phyloP scores from a whole-genome alignment of 2,113 vertebrate species.

The Melierax canorus region DNA sequence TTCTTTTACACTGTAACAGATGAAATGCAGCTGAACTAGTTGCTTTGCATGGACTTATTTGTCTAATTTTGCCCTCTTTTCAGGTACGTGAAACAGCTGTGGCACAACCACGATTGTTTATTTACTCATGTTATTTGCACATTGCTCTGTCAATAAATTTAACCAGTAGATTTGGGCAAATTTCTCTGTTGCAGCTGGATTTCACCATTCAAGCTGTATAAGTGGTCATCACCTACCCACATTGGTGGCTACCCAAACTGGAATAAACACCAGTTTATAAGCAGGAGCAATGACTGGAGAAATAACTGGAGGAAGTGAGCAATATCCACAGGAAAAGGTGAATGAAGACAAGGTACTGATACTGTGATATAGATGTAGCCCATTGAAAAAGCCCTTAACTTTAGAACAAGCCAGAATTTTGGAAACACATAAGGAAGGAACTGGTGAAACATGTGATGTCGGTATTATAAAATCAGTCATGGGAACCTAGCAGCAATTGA shows the following conservation, averaged over 20 bases:
- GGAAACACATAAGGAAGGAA: not conserved
- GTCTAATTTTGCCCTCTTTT: not conserved
- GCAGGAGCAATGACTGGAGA: not conserved
- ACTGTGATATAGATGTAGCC: not conserved
- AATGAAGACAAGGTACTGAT: not conserved
- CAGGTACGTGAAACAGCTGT: not conserved
- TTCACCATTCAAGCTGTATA: not conserved
- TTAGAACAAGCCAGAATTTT: not conserved
- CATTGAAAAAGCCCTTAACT: not conserved
- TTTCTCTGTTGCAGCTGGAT: not conserved
- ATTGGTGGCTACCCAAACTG: not conserved
- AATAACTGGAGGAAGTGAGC: not conserved
- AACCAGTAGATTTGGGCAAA: not conserved
- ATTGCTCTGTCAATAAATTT: not conserved
- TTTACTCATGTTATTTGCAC: not conserved
- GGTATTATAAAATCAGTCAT: not conserved
- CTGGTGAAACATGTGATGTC: not conserved
- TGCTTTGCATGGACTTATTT: not conserved
- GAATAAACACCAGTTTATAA: not conserved
- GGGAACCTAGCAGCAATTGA: not conserved
- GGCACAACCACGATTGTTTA: not conserved
- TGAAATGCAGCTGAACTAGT: not conserved
- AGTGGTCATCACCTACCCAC: not conserved
- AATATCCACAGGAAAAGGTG: not conserved
- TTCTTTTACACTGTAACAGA: not conserved